Base-by-base conservation (phyloP, 1,140 invertebrate genomes). In the Atta cephalotes region DNA sequence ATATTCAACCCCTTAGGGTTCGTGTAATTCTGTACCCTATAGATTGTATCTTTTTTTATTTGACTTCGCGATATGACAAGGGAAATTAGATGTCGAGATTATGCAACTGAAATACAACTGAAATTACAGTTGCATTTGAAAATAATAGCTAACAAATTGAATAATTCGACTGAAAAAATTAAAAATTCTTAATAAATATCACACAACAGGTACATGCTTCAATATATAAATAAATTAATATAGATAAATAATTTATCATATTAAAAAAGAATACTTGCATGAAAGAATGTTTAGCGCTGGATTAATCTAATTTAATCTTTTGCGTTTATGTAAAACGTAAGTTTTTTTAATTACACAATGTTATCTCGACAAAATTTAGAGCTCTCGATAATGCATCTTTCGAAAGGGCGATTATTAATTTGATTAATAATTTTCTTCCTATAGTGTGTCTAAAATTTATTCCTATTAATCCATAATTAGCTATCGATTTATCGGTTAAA, bases 1-100 rank as follows among this genome's bases (percentile, higher is more conserved):
- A 79, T 77, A 82, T 65, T 25, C 82, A 88, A 90, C 58, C 86
- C 76, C 80, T 70, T 84, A 49, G n/a, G 9, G 60, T 79, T 21
- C 51, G 49, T 35, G 31, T 79, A 85, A 85, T 77, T 85, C 51
- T 53, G 62, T 39, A 53, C 6, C 18, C 31, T 85, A 25, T 66
- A 16, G 21, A 2, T 18, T 31, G 2, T 65, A 25, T 3, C 5
- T 45, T 45, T 78, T 79, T 80, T 84, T 84, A 56, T 87, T 76
- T 56, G 71, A 85, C 51, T 39, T 60, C 14, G 16, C 28, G 45
- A 84, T 53, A 70, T 39, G 53, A 78, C 51, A 25, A 35, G 53
- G 65, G 65, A 85, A 89, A 51, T 66, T 81, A 86, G 77, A 90
- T 74, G 79, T 76, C 70, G n/a, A 25, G 49, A 86, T 89, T 87